Base-by-base conservation (phyloP, 2,888 invertebrate genomes). In the Chaetogeoica ovagalla region DNA sequence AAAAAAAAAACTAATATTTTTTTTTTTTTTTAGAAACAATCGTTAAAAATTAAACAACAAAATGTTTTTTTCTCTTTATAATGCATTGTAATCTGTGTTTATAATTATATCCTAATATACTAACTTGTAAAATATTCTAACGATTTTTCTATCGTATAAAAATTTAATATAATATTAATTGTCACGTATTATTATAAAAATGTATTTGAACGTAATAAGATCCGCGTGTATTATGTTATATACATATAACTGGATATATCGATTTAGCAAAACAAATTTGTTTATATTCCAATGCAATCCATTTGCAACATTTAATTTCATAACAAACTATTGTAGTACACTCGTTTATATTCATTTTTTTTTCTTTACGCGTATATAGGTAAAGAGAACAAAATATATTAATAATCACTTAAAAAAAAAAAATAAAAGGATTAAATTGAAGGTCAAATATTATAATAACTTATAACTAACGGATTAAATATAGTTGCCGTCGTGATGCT, bases 361-460 rank as follows among this genome's bases (percentile, higher is more conserved):
- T 8, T 43, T 52, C 1, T 59, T 13, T 19, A 55, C 55, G 30
- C 30, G 30, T 30, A 23, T 55, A 55, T 23, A 69, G 48, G 48
- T 19, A 69, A 55, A 55, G 11, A 74, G 55, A 23, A 57, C 57
- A 75, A 57, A 55, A 57, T 19, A 19, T n/a, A 75, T 63, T 11
- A 37, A 74, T 74, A 60, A 37, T 13, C 37, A 55, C 8, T 11
- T 23, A n/a, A 75, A 65, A 72, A 74, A 30, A 4, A 1, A 30
- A 30, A 30, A 30, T n/a, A 30, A 30, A 75, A 66, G 17, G 66
- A 66, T 57, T 75, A 30, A 69, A 48, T 79, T 57, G 70, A 79
- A 79, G 57, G 71, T 71, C 23, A 57, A 39, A 77, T 30, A 30
- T 62, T 52, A 76, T 5, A 68, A 48, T 76, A 48, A 60, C 69